Evolutionary conservation across 1,140 invertebrate species (phyloP).

Genomic region (Manduca sexta): DNA sequence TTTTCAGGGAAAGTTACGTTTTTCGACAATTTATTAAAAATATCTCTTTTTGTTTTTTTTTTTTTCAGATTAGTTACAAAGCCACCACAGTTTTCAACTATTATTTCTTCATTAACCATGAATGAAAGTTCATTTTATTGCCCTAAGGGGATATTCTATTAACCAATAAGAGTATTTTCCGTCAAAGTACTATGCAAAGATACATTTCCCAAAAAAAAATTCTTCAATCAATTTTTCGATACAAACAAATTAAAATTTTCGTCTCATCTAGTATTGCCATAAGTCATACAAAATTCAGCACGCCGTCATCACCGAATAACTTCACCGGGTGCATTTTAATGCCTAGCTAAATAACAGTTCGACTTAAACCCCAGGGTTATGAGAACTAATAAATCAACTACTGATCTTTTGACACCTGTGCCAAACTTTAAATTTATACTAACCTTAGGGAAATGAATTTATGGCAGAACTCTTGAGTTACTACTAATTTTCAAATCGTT

Average conservation of each 20-base stretch:
- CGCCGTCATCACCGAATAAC: background rate
- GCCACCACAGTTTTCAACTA: too few relatives aligned
- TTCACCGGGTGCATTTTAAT: slow-evolving; percentile 12
- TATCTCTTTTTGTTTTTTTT: too few relatives aligned
- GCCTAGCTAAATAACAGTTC: slow-evolving; percentile 12
- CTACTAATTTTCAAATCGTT: too few relatives aligned
- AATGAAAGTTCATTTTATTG: too few relatives aligned
- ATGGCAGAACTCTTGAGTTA: too few relatives aligned
- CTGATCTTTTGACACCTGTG: background rate
- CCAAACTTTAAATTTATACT: background rate
- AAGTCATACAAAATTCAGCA: background rate
- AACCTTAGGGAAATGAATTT: background rate
- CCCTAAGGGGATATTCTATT: too few relatives aligned
- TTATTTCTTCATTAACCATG: too few relatives aligned
- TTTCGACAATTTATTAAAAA: too few relatives aligned
- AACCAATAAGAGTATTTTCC: too few relatives aligned
- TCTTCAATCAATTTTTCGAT: background rate
- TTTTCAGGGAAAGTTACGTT: too few relatives aligned
- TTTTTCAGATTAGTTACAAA: too few relatives aligned
- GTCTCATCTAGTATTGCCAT: background rate
- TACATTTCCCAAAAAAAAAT: background rate
- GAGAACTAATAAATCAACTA: slow-evolving; percentile 9
- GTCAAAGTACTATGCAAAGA: too few relatives aligned
- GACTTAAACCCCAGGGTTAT: background rate
- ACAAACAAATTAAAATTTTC: background rate